Evolutionary conservation across 2,797 vertebrate genomes (phyloP), one percentile per base, ranked within the genome.

Genomic region (Octomys mimax): DNA sequence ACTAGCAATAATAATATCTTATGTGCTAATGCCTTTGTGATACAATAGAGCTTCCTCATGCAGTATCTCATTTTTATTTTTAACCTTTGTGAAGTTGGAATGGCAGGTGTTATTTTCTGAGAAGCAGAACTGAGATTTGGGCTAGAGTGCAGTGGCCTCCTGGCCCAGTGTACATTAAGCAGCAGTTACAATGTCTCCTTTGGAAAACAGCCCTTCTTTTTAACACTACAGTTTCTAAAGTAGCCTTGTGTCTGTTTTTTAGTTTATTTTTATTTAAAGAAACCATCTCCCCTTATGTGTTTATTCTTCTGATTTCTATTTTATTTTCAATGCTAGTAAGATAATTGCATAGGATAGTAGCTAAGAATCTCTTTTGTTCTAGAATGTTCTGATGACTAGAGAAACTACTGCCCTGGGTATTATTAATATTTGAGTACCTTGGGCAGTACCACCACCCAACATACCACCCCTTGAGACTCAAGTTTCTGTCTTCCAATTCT

Each of bases 1-100:
- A 46, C 78, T 75, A 81, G 46, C 46, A 75, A 80, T 78, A 96
- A 57, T 59, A 93, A 24, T 86, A 90, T 95, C 71, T 64, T 93
- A 46, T 31, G 89, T 91, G 46, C 73, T 94, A 96, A 95, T 90
- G 92, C 31, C 42, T 97, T 95, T 7, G 5, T 92, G 90, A 92
- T 61, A 87, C 49, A 49, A 84, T 79, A 78, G 46, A 52, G 28
- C 36, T 90, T 94, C 91, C 68, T 96, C 16, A 26, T 10, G 24
- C 59, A 83, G 33, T 70, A 28, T 91, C 85, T 92, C 79, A 52
- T 52, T 94, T 96, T 91, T 78, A 75, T 88, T 93, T 95, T 94
- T 89, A 42, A 88, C 62, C 54, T 75, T 79, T 33, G 21, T 89
- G 10, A 42, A 8, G 12, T 28, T 78, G 22, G 14, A 61, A 77